Conservation (phyloP, 2,888 invertebrate genomes). For the Microdon myrmicae region DNA sequence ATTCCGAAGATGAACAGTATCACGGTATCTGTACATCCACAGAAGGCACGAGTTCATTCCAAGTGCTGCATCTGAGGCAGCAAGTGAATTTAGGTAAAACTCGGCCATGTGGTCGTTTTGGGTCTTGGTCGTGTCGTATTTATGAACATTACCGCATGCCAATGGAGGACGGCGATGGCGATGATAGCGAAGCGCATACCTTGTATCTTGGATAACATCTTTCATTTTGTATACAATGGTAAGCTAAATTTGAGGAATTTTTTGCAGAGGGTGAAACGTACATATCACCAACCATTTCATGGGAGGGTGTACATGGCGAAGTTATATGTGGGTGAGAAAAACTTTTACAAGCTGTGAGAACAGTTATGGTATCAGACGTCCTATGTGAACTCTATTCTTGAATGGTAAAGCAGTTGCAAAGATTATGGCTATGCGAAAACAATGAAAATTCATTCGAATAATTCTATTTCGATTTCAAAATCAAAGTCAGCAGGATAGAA, state of each 20-base stretch:
- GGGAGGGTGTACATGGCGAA: too few relatives aligned
- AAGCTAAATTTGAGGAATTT: conserved; percentile 28
- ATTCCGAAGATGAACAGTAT: conserved; percentile 36
- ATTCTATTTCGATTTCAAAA: too few relatives aligned
- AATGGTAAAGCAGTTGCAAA: too few relatives aligned
- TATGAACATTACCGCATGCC: conserved; percentile 34
- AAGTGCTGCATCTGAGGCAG: conserved; percentile 17
- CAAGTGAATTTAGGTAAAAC: conserved; percentile 44
- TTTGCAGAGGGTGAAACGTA: background rate
- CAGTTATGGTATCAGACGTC: too few relatives aligned
- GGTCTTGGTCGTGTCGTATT: conserved; percentile 13
- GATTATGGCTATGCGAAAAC: too few relatives aligned
- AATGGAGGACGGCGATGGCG: conserved; percentile 10
- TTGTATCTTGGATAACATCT: conserved; percentile 17
- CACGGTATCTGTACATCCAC: conserved; percentile 31
- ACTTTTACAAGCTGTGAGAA: too few relatives aligned
- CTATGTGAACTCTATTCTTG: too few relatives aligned
- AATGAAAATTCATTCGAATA: too few relatives aligned
- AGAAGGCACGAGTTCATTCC: conserved; percentile 44
- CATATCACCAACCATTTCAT: conserved; percentile 16
- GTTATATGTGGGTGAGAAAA: too few relatives aligned
- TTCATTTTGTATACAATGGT: conserved; percentile 21
- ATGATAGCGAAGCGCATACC: conserved; percentile 16
- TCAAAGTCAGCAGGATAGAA: too few relatives aligned
- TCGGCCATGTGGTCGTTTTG: background rate